Conservation (phyloP, 2,113 vertebrate species). For the Hydrochoerus hydrochaeris region DNA sequence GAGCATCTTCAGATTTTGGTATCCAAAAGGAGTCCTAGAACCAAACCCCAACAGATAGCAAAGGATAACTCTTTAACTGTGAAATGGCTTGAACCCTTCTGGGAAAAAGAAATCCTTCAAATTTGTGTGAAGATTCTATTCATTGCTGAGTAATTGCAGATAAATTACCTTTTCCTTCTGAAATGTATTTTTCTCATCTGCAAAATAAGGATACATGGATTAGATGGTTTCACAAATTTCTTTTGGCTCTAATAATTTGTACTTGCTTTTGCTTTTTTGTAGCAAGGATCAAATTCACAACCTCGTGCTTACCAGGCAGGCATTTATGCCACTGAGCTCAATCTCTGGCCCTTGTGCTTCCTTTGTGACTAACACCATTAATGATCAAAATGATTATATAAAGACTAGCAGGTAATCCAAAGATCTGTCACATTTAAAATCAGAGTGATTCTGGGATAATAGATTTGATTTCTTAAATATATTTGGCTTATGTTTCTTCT, state of each 20-base stretch:
- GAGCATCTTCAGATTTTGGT: not conserved
- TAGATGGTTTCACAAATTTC: constrained; percentile 46
- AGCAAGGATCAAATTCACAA: too few species aligned
- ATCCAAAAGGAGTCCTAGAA: not conserved
- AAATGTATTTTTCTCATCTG: constrained; percentile 55
- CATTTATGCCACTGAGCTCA: too few species aligned
- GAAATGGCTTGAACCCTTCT: constrained; percentile 48
- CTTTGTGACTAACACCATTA: too few species aligned
- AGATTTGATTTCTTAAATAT: not conserved
- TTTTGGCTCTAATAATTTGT: not conserved
- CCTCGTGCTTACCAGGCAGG: too few species aligned
- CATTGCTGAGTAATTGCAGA: constrained; percentile 9
- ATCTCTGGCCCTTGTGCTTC: too few species aligned
- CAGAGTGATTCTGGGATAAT: not conserved
- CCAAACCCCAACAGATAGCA: not conserved
- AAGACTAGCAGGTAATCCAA: not conserved
- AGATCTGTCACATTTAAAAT: constrained; percentile 21
- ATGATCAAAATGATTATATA: too few species aligned
- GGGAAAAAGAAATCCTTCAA: not conserved
- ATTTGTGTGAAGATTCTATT: constrained; percentile 45
- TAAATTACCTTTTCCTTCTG: constrained; percentile 43
- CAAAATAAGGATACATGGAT: constrained; percentile 38
- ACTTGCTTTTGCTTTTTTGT: not conserved
- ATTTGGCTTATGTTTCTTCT: too few species aligned
- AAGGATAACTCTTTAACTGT: not conserved